Percentiles rank a stretch among this genome's conserved stretches.
Conservation (phyloP, 2,113 vertebrate genomes). For the Sturnus vulgaris region DNA sequence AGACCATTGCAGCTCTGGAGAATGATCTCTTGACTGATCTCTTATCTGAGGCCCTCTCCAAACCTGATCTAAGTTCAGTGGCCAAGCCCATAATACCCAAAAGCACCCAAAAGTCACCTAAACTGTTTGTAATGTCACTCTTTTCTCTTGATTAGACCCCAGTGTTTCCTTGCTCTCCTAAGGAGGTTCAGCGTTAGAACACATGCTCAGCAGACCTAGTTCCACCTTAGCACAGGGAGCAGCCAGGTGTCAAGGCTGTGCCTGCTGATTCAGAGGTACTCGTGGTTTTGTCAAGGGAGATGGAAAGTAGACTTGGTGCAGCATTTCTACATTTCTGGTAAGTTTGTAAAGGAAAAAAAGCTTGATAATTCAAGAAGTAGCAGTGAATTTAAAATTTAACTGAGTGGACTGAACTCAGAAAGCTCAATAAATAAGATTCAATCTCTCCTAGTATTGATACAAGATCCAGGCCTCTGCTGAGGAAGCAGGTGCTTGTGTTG, state of each 20-base stretch:
- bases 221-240: neutral
- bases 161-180: neutral
- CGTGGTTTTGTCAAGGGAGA: neutral
- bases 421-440: neutral
- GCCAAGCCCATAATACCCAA: neutral
- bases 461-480: neutral
- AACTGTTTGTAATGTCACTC: neutral
- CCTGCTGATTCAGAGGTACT: neutral
- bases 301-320: neutral
- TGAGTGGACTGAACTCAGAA: neutral
- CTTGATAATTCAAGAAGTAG: neutral
- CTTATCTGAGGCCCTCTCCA: neutral
- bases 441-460: neutral
- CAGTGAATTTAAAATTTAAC: neutral
- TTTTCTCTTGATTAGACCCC: neutral
- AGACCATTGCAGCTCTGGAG: neutral
- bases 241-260: neutral
- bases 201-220: neutral
- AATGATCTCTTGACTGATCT: neutral
- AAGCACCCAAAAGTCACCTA: neutral
- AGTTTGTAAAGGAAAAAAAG: neutral
- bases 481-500: neutral
- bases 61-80: neutral
- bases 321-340: neutral
- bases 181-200: neutral